These are phyloP conservation scores for Prietella phreatophila DNA, from an alignment of 2,113 vertebrate species.

Conservation along the genomic window DNA sequence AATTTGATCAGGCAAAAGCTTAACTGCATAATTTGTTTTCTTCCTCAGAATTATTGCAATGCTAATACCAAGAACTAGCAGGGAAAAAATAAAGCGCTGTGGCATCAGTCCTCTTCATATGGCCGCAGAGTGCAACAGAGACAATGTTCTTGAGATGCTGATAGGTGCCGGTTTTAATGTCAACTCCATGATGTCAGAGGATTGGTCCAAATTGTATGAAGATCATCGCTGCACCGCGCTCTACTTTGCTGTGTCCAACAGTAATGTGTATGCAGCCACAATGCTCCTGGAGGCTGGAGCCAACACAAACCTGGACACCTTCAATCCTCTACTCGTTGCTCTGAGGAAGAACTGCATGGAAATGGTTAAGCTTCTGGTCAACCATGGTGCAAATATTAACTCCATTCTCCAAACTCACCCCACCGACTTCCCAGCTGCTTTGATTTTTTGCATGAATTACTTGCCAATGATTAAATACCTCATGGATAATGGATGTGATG, in stretches of 20 bases:
- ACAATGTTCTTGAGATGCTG: conserved; percentile 79
- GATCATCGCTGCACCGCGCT: conserved; percentile 85
- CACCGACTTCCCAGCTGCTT: conserved; percentile 86
- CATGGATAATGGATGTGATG: conserved; percentile 86
- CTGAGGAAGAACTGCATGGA: conserved; percentile 80
- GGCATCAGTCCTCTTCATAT: conserved; percentile 94
- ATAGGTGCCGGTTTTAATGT: conserved; percentile 84
- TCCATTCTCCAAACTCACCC: conserved; percentile 83
- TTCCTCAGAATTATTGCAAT: conserved; percentile 81
- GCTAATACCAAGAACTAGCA: conserved; percentile 83
- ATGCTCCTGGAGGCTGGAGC: conserved; percentile 85
- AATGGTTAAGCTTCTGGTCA: conserved; percentile 81
- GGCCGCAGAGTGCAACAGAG: conserved; percentile 83
- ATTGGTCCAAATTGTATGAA: conserved; percentile 82
- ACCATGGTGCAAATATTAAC: conserved; percentile 86
- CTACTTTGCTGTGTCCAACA: conserved; percentile 86
- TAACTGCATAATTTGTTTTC: background rate
- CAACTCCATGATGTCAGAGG: conserved; percentile 79
- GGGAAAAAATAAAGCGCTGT: conserved; percentile 74
- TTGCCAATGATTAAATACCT: conserved; percentile 85
- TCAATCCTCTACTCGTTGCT: conserved; percentile 88
- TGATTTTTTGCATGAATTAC: conserved; percentile 89
- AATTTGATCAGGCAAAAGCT: background rate
- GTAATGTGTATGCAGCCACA: conserved; percentile 76
- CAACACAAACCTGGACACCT: conserved; percentile 85